A percentile compares a stretch with the other conserved stretches of the same genome.
phyloP scores from a whole-genome alignment of 92 coral and sea anemone species.

The Heliopora coerulea region DNA sequence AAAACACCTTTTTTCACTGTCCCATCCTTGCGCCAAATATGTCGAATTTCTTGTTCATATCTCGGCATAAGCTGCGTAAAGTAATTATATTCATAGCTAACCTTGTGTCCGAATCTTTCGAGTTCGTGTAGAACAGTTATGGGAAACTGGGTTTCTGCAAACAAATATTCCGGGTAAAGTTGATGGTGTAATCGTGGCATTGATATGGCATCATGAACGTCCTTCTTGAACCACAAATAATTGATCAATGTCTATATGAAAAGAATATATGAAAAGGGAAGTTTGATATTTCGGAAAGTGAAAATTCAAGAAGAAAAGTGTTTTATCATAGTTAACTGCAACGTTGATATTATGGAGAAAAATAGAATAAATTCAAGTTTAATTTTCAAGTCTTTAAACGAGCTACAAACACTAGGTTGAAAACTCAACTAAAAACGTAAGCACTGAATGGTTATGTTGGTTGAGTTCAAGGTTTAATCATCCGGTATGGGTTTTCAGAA shows the following conservation, averaged over 20 bases:
- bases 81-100: slow-evolving; percentile 15
- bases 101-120: slow-evolving; percentile 85
- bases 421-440: too few relatives aligned
- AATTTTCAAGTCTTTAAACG: too few relatives aligned
- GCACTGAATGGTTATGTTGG: too few relatives aligned
- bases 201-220: slow-evolving; percentile 74
- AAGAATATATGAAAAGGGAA: background rate
- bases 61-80: too few relatives aligned
- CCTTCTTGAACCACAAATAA: slow-evolving; percentile 94
- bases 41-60: background rate
- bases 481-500: too few relatives aligned
- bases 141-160: slow-evolving; percentile 91
- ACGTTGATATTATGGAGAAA: too few relatives aligned
- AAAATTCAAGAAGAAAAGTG: background rate
- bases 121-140: slow-evolving; percentile 74
- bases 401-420: too few relatives aligned
- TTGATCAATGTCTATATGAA: slow-evolving; percentile 80
- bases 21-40: too few relatives aligned
- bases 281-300: background rate
- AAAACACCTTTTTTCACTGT: too few relatives aligned
- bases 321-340: too few relatives aligned
- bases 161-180: slow-evolving; percentile 78
- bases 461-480: too few relatives aligned
- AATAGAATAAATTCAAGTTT: too few relatives aligned
- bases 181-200: slow-evolving; percentile 94